Conservation (phyloP, 1,140 invertebrate species). For the Atta texana region DNA sequence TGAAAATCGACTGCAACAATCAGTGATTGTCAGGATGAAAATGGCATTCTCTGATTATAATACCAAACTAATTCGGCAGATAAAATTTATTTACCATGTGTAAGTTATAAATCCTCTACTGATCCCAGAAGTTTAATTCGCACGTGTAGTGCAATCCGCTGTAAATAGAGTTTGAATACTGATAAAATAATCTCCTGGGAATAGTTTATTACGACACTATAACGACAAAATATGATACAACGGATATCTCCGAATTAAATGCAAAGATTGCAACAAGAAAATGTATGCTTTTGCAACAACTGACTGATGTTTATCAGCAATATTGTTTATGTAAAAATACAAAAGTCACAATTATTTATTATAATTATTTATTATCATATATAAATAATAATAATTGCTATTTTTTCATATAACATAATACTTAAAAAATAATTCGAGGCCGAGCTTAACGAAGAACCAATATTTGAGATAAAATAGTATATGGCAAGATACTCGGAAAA, state of each 20-base stretch:
- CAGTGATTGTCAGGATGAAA: background rate
- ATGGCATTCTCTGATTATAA: background rate
- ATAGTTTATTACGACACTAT: constrained; percentile 14
- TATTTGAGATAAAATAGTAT: constrained; percentile 45
- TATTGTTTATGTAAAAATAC: constrained; percentile 10
- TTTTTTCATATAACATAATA: background rate
- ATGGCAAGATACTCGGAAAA: constrained; percentile 30
- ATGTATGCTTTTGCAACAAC: constrained; percentile 6
- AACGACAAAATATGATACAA: background rate
- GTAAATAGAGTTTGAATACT: constrained; percentile 1
- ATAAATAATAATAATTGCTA: background rate
- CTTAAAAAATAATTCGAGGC: background rate
- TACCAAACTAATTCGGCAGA: background rate
- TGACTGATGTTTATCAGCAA: background rate
- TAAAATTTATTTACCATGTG: background rate
- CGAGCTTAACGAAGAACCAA: constrained; percentile 19
- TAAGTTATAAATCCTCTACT: background rate
- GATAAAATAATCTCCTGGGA: constrained; percentile 44
- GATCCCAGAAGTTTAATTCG: background rate
- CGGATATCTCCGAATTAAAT: background rate
- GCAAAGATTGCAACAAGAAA: constrained; percentile 8
- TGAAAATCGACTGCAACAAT: background rate
- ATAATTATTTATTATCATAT: background rate
- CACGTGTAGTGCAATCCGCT: background rate
- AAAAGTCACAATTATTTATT: constrained; percentile 53